phyloP scores from a whole-genome alignment of 2,113 vertebrate genomes.

The Zosterops borbonicus region DNA sequence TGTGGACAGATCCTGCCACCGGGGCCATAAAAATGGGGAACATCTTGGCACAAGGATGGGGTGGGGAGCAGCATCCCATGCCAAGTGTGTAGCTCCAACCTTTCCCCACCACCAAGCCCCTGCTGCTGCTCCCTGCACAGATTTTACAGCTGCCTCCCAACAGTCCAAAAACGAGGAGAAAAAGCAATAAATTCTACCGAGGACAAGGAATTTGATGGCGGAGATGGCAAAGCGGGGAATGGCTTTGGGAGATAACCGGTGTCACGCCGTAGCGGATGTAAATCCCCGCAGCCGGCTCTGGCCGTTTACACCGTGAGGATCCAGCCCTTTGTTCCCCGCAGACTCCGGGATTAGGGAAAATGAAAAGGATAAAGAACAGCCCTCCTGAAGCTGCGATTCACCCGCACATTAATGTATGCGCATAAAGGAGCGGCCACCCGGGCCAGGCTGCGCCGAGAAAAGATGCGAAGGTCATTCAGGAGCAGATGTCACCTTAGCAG shows the following conservation, averaged over 20 bases:
- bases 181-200: background rate
- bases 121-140: background rate
- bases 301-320: constrained; percentile 39
- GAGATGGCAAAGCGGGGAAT: background rate
- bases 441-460: constrained; percentile 55
- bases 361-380: constrained; percentile 62
- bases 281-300: constrained; percentile 6
- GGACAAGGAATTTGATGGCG: constrained; percentile 1
- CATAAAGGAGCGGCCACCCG: constrained; percentile 62
- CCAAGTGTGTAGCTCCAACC: background rate
- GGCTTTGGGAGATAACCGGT: constrained; percentile 41
- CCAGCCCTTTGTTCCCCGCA: constrained; percentile 49
- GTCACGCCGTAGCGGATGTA: background rate
- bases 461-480: constrained; percentile 70
- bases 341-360: constrained; percentile 48
- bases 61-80: background rate
- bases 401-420: constrained; percentile 65
- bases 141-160: background rate
- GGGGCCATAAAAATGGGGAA: background rate
- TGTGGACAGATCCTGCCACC: background rate
- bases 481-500: constrained; percentile 74
- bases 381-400: constrained; percentile 61
- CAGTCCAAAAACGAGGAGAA: background rate
- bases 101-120: background rate
- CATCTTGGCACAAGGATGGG: background rate